phyloP scores from a whole-genome alignment of 1,140 invertebrate genomes.

The Zaprionus lachaisei region DNA sequence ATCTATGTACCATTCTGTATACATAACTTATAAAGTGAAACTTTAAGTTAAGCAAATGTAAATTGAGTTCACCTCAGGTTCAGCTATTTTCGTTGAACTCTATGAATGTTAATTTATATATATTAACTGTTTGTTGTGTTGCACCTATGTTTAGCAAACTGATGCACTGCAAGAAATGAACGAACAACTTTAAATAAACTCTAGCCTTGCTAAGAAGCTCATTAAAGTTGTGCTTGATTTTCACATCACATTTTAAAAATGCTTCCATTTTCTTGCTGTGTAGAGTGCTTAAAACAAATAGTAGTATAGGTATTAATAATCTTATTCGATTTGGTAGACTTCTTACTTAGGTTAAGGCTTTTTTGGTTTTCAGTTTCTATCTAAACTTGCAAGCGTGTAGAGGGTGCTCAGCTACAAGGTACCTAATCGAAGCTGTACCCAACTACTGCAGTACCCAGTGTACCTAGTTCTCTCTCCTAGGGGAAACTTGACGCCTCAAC shows the following conservation, averaged over 20 bases:
- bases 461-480: background rate
- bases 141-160: background rate
- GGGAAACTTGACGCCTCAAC: background rate
- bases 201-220: too few species aligned
- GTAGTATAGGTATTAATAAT: background rate
- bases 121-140: background rate
- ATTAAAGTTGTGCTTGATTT: too few species aligned
- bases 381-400: background rate
- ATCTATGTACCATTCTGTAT: background rate
- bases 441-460: background rate
- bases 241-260: too few species aligned
- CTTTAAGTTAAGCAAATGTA: background rate
- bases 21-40: background rate
- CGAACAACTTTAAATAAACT: too few species aligned
- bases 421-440: background rate
- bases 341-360: background rate
- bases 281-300: background rate
- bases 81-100: background rate
- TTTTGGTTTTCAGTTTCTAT: background rate
- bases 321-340: background rate
- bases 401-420: background rate
- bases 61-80: background rate
- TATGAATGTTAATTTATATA: background rate
- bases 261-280: background rate
- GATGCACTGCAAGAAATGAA: too few species aligned